These are phyloP conservation scores for Gymnoscopelus braueri DNA, from an alignment of 2,797 vertebrate genomes.

Conservation along the genomic window DNA sequence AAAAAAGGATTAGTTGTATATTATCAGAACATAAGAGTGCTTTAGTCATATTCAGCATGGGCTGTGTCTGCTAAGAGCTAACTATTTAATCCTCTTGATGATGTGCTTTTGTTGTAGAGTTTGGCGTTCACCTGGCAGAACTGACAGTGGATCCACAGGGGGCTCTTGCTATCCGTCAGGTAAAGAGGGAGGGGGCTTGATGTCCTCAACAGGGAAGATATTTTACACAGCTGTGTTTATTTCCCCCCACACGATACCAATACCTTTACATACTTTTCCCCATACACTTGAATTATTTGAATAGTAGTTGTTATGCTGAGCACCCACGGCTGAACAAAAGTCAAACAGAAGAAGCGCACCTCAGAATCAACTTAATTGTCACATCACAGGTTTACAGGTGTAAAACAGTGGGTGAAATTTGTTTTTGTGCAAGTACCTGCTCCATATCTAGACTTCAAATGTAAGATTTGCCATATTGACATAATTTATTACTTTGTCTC, in stretches of 20 bases:
- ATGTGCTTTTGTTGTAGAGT: constrained; percentile 81
- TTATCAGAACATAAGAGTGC: too few relatives aligned
- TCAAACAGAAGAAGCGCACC: too few relatives aligned
- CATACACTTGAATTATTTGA: too few relatives aligned
- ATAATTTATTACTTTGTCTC: neutral
- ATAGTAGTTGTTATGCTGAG: too few relatives aligned
- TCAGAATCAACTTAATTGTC: neutral
- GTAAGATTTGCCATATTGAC: neutral
- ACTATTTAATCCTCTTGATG: neutral
- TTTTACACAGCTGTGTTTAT: neutral
- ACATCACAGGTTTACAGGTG: neutral
- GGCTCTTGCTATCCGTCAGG: constrained; percentile 96
- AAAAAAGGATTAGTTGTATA: too few relatives aligned
- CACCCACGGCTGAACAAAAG: too few relatives aligned
- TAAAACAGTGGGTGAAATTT: too few relatives aligned
- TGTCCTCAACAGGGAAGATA: neutral
- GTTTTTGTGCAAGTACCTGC: too few relatives aligned
- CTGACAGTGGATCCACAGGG: constrained; percentile 96
- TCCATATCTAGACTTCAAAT: too few relatives aligned
- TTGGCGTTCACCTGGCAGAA: constrained; percentile 97
- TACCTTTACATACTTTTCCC: too few relatives aligned
- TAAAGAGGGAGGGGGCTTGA: constrained; percentile 65
- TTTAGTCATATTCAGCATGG: neutral
- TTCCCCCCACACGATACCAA: too few relatives aligned
- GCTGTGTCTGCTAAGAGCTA: neutral